phyloP scores from a whole-genome alignment of 2,113 vertebrate genomes.

The Protobothrops mucrosquamatus region DNA sequence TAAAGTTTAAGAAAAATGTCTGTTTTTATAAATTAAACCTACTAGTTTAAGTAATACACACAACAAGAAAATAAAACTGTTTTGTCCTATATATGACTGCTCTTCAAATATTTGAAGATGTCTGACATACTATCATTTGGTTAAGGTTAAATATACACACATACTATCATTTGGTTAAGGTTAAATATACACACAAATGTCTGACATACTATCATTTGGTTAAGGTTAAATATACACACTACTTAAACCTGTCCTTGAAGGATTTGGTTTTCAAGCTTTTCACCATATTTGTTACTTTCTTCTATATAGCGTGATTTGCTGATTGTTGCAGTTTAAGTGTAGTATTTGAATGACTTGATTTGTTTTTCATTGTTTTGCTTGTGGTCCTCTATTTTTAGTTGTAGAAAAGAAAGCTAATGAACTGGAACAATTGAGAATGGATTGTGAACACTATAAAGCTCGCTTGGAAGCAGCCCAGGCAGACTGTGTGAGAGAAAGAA shows the following conservation, averaged over 20 bases:
- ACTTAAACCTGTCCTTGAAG: neutral
- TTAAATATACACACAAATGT: too few species aligned
- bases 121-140: neutral
- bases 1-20: neutral
- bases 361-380: slow-evolving; percentile 6
- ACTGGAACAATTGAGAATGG: slow-evolving; percentile 75
- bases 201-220: too few species aligned
- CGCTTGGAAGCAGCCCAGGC: slow-evolving; percentile 76
- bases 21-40: neutral
- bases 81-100: neutral
- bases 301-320: neutral
- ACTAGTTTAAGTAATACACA: neutral
- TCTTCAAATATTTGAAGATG: neutral
- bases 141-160: neutral
- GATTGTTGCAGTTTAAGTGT: neutral
- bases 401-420: slow-evolving; percentile 76
- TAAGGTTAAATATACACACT: neutral
- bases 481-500: slow-evolving; percentile 82
- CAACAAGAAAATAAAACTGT: neutral
- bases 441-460: slow-evolving; percentile 82
- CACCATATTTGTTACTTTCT: neutral
- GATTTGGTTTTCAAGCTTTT: neutral
- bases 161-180: too few species aligned
- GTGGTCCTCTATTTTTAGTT: slow-evolving; percentile 62
- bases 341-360: neutral